Conservation (phyloP, 2,113 vertebrate genomes). For the Numenius arquata region DNA sequence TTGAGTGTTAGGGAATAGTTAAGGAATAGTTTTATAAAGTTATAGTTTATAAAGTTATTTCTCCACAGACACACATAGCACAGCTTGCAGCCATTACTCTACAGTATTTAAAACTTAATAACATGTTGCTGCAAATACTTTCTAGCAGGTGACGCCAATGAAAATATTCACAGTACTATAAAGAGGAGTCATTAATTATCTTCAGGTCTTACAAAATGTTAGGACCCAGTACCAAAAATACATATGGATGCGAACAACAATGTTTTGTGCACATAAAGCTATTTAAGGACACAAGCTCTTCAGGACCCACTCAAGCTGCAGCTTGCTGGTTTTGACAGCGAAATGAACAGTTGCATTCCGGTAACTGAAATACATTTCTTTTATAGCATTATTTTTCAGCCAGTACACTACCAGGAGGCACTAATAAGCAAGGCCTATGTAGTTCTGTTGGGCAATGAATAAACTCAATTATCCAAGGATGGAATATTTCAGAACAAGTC, state of each 20-base stretch:
- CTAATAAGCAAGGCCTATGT: neutral
- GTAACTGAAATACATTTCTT: neutral
- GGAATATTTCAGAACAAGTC: neutral
- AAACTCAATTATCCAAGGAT: neutral
- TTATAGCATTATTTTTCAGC: neutral
- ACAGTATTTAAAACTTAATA: neutral
- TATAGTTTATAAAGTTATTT: neutral
- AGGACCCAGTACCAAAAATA: conserved; percentile 10
- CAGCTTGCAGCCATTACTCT: neutral
- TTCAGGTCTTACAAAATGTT: neutral
- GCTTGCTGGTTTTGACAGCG: neutral
- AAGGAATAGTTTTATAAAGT: neutral
- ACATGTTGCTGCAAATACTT: conserved; percentile 13
- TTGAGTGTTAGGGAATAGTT: neutral
- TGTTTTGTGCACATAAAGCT: neutral
- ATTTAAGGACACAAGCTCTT: neutral
- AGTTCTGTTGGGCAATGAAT: neutral
- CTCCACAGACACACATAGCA: neutral
- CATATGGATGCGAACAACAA: neutral
- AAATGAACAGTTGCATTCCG: neutral
- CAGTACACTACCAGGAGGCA: neutral
- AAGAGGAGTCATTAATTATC: conserved; percentile 8
- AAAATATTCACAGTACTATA: conserved; percentile 13
- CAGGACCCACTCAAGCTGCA: neutral
- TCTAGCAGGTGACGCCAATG: neutral